These are phyloP conservation scores for Drosophila nigritarsus DNA, from an alignment of 2,888 invertebrate species.

Conservation along the genomic window DNA sequence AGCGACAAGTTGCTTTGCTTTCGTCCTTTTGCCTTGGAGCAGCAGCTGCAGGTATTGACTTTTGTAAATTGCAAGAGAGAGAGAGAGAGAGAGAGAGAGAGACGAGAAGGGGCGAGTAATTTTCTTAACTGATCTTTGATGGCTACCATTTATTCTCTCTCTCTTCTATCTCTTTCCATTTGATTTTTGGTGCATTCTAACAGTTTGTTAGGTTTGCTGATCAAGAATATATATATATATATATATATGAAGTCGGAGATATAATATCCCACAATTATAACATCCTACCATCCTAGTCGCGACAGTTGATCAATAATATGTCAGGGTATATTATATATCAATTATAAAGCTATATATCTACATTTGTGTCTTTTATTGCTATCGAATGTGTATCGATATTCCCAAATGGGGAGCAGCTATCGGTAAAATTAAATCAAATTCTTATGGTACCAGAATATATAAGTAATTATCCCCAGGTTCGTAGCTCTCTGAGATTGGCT, in stretches of 20 bases:
- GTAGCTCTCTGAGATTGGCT: background rate
- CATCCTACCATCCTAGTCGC: background rate
- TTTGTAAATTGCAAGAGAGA: conserved; percentile 3
- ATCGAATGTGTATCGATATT: background rate
- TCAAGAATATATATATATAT: background rate
- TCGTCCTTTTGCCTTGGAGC: conserved; percentile 28
- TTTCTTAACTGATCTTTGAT: background rate
- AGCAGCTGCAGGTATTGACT: conserved; percentile 38
- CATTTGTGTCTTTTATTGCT: background rate
- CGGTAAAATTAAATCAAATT: background rate
- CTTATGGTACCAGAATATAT: background rate
- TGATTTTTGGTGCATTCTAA: background rate
- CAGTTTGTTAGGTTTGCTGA: background rate
- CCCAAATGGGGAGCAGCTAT: background rate
- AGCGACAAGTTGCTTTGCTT: conserved; percentile 38
- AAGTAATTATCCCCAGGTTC: background rate
- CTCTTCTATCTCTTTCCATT: background rate
- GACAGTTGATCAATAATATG: background rate
- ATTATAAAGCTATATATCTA: background rate
- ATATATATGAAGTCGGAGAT: too few relatives aligned
- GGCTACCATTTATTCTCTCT: background rate
- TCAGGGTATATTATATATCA: background rate
- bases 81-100: background rate
- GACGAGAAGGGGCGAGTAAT: background rate
- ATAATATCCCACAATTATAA: too few relatives aligned